Conservation (phyloP, 2,888 invertebrate genomes). For the Lamellibrachia satsuma region DNA sequence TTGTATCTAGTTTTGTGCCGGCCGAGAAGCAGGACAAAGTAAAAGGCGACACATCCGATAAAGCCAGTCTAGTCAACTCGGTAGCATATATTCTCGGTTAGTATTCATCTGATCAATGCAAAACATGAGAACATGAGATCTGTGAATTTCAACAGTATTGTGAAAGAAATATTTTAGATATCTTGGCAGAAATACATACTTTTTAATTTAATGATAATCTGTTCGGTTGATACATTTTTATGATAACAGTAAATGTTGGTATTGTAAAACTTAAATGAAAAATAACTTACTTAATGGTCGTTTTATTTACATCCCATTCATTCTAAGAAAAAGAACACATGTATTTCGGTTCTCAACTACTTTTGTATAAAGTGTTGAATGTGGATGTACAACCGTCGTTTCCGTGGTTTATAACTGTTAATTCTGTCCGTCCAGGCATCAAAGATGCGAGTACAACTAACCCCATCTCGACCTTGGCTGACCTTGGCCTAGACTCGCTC, state of each 20-base stretch:
- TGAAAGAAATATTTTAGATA: too few relatives aligned
- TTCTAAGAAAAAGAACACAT: neutral
- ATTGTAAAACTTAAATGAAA: neutral
- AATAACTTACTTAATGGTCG: neutral
- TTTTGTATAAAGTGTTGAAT: neutral
- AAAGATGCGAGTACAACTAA: constrained; percentile 85
- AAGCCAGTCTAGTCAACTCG: too few relatives aligned
- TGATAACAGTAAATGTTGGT: too few relatives aligned
- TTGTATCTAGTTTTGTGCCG: too few relatives aligned
- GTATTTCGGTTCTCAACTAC: neutral
- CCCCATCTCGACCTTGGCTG: constrained; percentile 82
- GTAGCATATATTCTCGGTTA: constrained; percentile 87
- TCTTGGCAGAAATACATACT: too few relatives aligned
- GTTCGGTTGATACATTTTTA: too few relatives aligned
- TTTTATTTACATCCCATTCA: neutral
- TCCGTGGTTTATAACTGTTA: neutral
- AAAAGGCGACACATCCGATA: too few relatives aligned
- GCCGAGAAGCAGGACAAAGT: too few relatives aligned
- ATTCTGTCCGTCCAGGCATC: constrained; percentile 72
- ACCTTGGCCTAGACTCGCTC: constrained; percentile 96
- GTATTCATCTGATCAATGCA: constrained; percentile 31
- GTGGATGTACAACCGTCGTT: neutral
- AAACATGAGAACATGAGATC: neutral
- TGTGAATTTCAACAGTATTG: too few relatives aligned
- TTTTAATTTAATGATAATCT: too few relatives aligned